Base-by-base conservation (phyloP, 1,140 invertebrate genomes). In the Lordiphosa collinella region DNA sequence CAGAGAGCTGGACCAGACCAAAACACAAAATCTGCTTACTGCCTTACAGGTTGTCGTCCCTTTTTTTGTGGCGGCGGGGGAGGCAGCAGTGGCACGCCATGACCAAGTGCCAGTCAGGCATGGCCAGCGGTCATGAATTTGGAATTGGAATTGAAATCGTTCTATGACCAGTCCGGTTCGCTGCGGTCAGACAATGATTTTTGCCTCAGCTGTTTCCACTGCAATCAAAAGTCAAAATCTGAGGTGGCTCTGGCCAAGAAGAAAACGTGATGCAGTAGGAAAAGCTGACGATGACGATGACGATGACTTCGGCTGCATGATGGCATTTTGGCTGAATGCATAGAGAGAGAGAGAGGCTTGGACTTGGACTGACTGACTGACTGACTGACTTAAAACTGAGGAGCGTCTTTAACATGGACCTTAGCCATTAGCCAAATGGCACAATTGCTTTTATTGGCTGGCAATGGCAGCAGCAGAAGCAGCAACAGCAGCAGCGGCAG, bases 211-310 rank as follows among this genome's bases (percentile, higher is more conserved):
- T 50, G 16, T 44, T 44, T 46, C 52, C 43, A 54, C 50, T 67
- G 51, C 58, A 84, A 82, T 82, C 78, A 82, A 82, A 82, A 82
- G 78, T 78, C 78, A 84, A 82, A 78, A 82, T 82, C 78, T 82
- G 53, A 60, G 57, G 53, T 56, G 52, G 68, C 74, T 44, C 41
- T 72, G 63, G 71, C 78, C 66, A 54, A 43, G 53, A 44, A 29
- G 51, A 84, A 82, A 82, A 82, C 78, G 78, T 82, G 78, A 82
- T 82, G 78, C 79, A 84, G 78, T 82, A 82, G 78, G 68, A 63
- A 78, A 71, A 68, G 78, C 67, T 65, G 75, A 79, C 69, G 74
- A 69, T 73, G 75, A 65, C 73, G 78, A 63, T 65, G 75, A 79
- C 69, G 74, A 69, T 73, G 75, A 65, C 73, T 75, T 64, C 62